phyloP scores from a whole-genome alignment of 1,140 invertebrate genomes.

The Drosophila malerkotliana region DNA sequence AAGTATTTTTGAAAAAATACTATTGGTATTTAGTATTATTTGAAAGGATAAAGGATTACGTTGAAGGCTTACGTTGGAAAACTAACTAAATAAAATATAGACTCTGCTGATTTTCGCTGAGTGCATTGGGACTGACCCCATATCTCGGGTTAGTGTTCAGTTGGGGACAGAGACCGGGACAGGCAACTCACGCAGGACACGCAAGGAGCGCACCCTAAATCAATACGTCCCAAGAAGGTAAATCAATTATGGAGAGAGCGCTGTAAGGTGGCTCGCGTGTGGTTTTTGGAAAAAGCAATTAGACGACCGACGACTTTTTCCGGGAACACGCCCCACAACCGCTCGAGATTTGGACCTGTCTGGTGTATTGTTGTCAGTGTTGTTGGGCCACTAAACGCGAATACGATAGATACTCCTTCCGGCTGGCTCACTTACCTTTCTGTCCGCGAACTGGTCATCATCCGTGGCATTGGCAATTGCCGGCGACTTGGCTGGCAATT shows the following conservation, averaged over 20 bases:
- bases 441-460: slow-evolving; percentile 57
- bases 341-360: slow-evolving; percentile 33
- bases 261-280: slow-evolving; percentile 53
- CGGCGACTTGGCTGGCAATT: slow-evolving; percentile 15
- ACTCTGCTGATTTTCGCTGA: not conserved
- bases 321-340: slow-evolving; percentile 57
- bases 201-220: slow-evolving; percentile 69
- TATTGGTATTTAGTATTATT: no score
- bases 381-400: not conserved
- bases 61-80: no score
- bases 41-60: no score
- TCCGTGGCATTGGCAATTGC: slow-evolving; percentile 49
- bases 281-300: slow-evolving; percentile 62
- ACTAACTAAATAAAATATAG: no score
- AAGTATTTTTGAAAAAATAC: not conserved
- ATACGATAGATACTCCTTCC: not conserved
- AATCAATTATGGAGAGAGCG: slow-evolving; percentile 69
- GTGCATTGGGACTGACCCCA: slow-evolving; percentile 14
- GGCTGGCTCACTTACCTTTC: slow-evolving; percentile 59
- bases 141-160: slow-evolving; percentile 29
- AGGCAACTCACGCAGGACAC: slow-evolving; percentile 63
- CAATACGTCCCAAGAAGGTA: slow-evolving; percentile 67
- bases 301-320: slow-evolving; percentile 43
- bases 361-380: slow-evolving; percentile 11
- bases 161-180: slow-evolving; percentile 14